phyloP scores from a whole-genome alignment of 2,797 vertebrate species.

The Megaceryle alcyon region DNA sequence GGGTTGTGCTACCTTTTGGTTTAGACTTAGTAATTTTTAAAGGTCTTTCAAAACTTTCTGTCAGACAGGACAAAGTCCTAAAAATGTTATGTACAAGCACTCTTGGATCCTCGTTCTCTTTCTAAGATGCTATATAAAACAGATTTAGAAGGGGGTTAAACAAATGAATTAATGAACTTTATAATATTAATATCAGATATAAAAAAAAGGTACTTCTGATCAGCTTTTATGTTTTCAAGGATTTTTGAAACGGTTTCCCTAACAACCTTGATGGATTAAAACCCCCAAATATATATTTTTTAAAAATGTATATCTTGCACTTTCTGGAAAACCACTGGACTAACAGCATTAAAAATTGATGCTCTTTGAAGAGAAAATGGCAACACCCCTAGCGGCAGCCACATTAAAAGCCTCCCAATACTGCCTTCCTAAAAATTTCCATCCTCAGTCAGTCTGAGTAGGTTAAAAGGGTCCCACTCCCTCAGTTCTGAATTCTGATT shows the following conservation, averaged over 20 bases:
- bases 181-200: neutral
- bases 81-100: neutral
- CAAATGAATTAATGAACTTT: neutral
- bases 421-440: neutral
- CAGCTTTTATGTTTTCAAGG: neutral
- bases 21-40: neutral
- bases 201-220: neutral
- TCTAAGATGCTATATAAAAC: neutral
- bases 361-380: neutral
- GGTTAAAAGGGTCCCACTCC: neutral
- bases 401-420: neutral
- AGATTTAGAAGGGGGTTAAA: neutral
- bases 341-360: neutral
- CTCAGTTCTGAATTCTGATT: neutral
- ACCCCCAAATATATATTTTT: neutral
- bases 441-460: neutral
- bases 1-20: neutral
- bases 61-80: neutral
- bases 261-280: neutral
- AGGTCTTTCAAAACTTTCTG: neutral
- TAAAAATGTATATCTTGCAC: neutral
- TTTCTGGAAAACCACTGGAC: neutral
- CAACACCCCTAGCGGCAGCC: neutral
- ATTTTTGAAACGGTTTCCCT: neutral
- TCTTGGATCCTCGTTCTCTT: neutral